Percentiles rank a stretch among this genome's conserved stretches.
Evolutionary conservation across 2,797 vertebrate species (phyloP).

Genomic region (Sebastes paucispinis): DNA sequence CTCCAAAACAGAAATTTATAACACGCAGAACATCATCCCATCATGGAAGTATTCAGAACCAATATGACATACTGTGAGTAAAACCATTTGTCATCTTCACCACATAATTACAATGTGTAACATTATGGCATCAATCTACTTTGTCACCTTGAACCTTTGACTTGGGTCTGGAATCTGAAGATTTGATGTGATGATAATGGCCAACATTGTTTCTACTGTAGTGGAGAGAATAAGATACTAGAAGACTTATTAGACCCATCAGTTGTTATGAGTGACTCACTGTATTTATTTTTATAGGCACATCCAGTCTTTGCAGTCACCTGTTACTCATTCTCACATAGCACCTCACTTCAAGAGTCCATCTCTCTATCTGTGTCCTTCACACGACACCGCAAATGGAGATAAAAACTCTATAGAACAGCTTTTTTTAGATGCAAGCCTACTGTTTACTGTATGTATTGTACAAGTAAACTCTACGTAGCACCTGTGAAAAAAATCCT

Average conservation of each 20-base stretch:
- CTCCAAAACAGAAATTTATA: not conserved
- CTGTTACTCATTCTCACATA: not conserved
- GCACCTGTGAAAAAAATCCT: constrained; percentile 14
- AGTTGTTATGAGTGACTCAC: not conserved
- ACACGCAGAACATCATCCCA: not conserved
- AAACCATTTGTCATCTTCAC: not conserved
- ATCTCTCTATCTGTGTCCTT: not conserved
- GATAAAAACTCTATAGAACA: not conserved
- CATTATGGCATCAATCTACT: not conserved
- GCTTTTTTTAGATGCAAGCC: not conserved
- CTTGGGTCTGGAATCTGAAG: not conserved
- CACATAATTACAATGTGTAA: not conserved
- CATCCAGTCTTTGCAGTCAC: not conserved
- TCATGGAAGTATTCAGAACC: not conserved
- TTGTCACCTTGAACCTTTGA: not conserved
- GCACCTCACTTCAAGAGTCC: not conserved
- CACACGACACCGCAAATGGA: not conserved
- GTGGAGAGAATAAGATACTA: not conserved
- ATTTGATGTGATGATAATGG: not conserved
- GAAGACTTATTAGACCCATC: not conserved
- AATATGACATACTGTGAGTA: not conserved
- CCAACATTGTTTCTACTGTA: not conserved
- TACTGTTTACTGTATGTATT: not conserved
- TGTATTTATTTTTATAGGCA: not conserved
- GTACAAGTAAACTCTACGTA: not conserved